Evolutionary conservation across 2,888 invertebrate genomes (phyloP).

Genomic region (Stictocephala bisonia): DNA sequence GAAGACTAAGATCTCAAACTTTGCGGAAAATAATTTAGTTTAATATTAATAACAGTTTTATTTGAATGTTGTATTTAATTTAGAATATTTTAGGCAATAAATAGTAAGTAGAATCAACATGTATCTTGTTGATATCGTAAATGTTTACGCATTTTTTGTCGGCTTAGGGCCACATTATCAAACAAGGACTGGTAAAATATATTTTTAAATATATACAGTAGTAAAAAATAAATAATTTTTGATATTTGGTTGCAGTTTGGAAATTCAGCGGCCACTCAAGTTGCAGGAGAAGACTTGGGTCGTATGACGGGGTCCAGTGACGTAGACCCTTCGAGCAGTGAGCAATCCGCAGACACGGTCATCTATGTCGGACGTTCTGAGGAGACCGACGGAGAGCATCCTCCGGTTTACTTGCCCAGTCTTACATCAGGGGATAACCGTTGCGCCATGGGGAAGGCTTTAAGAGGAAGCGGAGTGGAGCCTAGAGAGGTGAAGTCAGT

Average conservation of each 20-base stretch:
- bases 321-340: constrained; percentile 96
- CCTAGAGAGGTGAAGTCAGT: neutral
- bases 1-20: too few relatives aligned
- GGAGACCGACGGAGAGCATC: constrained; percentile 95
- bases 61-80: too few relatives aligned
- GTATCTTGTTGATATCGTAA: too few relatives aligned
- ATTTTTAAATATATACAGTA: too few relatives aligned
- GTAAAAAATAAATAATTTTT: too few relatives aligned
- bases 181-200: too few relatives aligned
- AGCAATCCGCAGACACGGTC: constrained; percentile 97
- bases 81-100: too few relatives aligned
- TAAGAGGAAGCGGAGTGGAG: constrained; percentile 82
- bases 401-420: constrained; percentile 90
- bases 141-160: too few relatives aligned
- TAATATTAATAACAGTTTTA: too few relatives aligned
- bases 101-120: too few relatives aligned
- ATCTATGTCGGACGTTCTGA: constrained; percentile 93
- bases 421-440: constrained; percentile 69
- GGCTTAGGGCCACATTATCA: too few relatives aligned
- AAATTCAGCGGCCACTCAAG: constrained; percentile 22
- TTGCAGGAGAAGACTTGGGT: constrained; percentile 25
- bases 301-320: constrained; percentile 69
- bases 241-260: constrained; percentile 13
- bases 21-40: too few relatives aligned
- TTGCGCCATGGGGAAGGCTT: constrained; percentile 81